Conservation (phyloP, 2,888 invertebrate genomes). For the Drosophila prostipennis region DNA sequence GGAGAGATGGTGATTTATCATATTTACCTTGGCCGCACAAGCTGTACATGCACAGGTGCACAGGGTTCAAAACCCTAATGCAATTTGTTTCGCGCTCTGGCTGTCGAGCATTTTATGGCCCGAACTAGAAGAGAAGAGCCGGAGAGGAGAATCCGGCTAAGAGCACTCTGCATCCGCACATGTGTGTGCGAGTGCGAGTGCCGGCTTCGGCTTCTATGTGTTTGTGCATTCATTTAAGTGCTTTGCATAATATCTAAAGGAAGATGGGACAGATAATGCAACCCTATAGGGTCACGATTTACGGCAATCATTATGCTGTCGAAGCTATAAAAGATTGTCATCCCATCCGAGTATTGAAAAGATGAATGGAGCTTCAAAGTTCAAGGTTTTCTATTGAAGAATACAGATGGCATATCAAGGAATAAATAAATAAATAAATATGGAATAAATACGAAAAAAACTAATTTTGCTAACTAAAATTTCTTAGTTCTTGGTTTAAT, state of each 20-base stretch:
- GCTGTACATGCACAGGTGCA: slow-evolving; percentile 61
- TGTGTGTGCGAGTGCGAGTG: slow-evolving; percentile 9
- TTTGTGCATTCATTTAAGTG: slow-evolving; percentile 58
- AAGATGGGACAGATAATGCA: slow-evolving; percentile 28
- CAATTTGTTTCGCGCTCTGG: slow-evolving; percentile 72
- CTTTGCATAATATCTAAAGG: slow-evolving; percentile 58
- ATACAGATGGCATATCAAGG: background rate
- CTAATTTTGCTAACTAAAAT: no score
- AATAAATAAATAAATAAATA: no score
- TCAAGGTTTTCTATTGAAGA: slow-evolving; percentile 9
- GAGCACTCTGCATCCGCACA: slow-evolving; percentile 23
- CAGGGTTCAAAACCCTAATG: slow-evolving; percentile 69
- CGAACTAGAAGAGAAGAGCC: slow-evolving; percentile 40
- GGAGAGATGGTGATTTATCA: slow-evolving; percentile 71
- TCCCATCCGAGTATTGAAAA: slow-evolving; percentile 4
- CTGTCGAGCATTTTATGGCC: slow-evolving; percentile 68
- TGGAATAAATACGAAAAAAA: no score
- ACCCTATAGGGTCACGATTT: slow-evolving; percentile 3
- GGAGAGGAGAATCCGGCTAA: slow-evolving; percentile 22
- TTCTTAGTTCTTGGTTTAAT: no score
- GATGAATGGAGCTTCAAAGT: background rate
- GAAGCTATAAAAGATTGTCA: background rate
- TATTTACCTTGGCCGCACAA: slow-evolving; percentile 60
- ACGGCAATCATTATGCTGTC: slow-evolving; percentile 5
- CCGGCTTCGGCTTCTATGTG: slow-evolving; percentile 6